phyloP scores from a whole-genome alignment of 2,888 invertebrate genomes.

The Aricia artaxerxes region DNA sequence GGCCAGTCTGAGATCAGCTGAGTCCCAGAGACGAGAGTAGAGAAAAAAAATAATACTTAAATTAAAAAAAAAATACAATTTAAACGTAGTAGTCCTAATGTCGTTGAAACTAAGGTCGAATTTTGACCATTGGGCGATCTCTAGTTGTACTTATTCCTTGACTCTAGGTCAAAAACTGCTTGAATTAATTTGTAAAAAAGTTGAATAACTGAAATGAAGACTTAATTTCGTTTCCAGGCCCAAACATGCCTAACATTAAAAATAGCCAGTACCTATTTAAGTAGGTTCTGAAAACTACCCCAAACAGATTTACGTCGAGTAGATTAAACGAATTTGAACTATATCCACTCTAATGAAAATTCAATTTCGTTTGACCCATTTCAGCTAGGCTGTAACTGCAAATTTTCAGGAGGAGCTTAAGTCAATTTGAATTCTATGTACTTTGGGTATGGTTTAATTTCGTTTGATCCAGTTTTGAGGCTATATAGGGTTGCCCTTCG shows the following conservation, averaged over 20 bases:
- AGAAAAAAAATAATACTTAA: too few relatives aligned
- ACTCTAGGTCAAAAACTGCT: too few relatives aligned
- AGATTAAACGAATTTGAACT: background rate
- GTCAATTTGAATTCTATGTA: background rate
- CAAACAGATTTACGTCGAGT: background rate
- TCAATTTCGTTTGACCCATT: background rate
- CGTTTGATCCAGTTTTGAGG: conserved; percentile 29
- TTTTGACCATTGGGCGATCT: too few relatives aligned
- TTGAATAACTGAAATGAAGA: background rate
- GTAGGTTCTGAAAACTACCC: background rate
- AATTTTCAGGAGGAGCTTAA: background rate
- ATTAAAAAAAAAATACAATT: too few relatives aligned
- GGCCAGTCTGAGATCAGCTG: too few relatives aligned
- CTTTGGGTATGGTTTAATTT: background rate
- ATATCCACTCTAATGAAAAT: background rate
- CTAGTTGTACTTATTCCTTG: too few relatives aligned
- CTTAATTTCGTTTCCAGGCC: background rate
- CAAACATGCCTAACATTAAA: background rate
- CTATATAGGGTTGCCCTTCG: conserved; percentile 55
- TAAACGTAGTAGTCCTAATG: too few relatives aligned
- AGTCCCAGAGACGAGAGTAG: too few relatives aligned
- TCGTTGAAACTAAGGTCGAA: too few relatives aligned
- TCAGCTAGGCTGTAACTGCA: background rate
- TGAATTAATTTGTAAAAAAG: background rate
- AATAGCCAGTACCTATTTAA: background rate